A percentile compares a stretch with the other conserved stretches of the same genome.
These are phyloP conservation scores for Volucella inflata DNA, from an alignment of 2,888 invertebrate genomes.

Conservation along the genomic window DNA sequence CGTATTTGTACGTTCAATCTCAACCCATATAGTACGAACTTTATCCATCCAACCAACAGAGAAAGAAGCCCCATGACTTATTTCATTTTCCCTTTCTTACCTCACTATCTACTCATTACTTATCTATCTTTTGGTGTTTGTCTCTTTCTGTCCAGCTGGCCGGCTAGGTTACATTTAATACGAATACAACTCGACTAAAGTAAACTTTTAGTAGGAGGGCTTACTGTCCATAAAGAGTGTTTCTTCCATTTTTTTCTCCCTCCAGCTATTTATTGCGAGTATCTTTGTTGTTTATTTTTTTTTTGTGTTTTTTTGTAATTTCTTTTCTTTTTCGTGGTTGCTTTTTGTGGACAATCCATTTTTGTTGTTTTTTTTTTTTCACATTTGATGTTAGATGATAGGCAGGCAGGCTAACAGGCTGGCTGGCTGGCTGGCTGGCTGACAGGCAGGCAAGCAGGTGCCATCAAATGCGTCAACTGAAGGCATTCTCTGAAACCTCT, in stretches of 20 bases:
- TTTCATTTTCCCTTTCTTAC: constrained; percentile 21
- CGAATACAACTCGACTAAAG: constrained; percentile 9
- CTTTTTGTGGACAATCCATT: constrained; percentile 5
- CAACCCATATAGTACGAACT: neutral
- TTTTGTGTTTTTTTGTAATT: constrained; percentile 30
- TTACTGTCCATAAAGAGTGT: constrained; percentile 44
- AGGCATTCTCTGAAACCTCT: constrained; percentile 23
- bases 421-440: constrained; percentile 13
- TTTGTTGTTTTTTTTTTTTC: constrained; percentile 11
- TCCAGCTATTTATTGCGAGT: neutral
- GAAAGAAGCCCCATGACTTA: neutral
- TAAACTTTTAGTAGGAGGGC: constrained; percentile 63
- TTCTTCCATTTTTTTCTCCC: constrained; percentile 57
- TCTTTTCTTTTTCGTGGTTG: constrained; percentile 8
- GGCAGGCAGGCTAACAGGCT: constrained; percentile 17
- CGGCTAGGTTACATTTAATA: neutral
- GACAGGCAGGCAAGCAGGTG: constrained; percentile 48
- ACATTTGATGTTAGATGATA: constrained; percentile 22
- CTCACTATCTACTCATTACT: constrained; percentile 26
- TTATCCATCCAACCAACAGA: neutral
- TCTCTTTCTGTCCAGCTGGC: constrained; percentile 2
- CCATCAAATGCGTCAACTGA: constrained; percentile 49
- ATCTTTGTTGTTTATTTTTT: constrained; percentile 32
- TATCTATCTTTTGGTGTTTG: neutral
- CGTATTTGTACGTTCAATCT: no score